These are phyloP conservation scores for Podabrus alpinus DNA, from an alignment of 2,888 invertebrate species.

Conservation along the genomic window DNA sequence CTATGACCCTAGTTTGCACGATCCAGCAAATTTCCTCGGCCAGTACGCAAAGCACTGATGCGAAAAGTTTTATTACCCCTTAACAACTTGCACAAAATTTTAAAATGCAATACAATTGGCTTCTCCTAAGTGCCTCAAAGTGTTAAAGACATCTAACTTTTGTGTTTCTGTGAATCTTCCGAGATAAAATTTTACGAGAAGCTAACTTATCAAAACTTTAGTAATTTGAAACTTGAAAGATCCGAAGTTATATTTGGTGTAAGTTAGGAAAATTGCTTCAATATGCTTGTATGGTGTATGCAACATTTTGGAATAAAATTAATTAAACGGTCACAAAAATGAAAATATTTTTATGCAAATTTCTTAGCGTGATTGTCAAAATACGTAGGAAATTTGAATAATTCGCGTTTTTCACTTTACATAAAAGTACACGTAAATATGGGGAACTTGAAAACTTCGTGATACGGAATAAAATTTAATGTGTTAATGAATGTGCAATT, in stretches of 20 bases:
- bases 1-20: neutral
- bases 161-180: neutral
- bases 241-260: neutral
- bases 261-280: neutral
- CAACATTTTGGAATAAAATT: neutral
- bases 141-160: neutral
- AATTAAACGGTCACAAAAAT: neutral
- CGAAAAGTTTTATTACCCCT: neutral
- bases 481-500: neutral
- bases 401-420: neutral
- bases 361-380: neutral
- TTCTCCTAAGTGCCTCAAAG: neutral
- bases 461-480: neutral
- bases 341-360: neutral
- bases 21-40: neutral
- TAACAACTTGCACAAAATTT: neutral
- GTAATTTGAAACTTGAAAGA: neutral
- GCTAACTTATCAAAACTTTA: neutral
- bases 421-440: neutral
- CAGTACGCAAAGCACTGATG: neutral
- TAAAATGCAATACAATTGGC: neutral
- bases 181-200: slow-evolving; percentile 1
- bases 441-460: neutral
- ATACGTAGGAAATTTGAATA: neutral
- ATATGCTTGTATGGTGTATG: neutral